These are phyloP conservation scores for Babyrousa celebensis DNA, from an alignment of 2,797 vertebrate species.

Conservation along the genomic window DNA sequence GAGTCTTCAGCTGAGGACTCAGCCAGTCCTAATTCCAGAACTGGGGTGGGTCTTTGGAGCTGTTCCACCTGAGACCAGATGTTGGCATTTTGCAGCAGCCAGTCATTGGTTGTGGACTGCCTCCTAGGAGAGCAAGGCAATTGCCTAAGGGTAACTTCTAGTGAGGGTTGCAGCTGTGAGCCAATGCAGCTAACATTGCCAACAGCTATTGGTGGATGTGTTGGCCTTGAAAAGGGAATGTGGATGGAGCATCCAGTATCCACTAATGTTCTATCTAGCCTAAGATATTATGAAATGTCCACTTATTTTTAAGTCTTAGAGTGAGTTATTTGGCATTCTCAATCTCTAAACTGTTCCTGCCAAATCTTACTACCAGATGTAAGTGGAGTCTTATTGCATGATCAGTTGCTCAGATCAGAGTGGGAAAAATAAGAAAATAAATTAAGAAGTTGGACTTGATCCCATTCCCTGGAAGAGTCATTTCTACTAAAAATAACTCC, in stretches of 20 bases:
- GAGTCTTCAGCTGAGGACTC: neutral
- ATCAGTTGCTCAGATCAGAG: conserved; percentile 39
- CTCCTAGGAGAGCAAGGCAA: neutral
- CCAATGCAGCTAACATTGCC: neutral
- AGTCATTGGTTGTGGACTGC: neutral
- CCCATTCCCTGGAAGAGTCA: neutral
- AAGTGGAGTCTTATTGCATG: neutral
- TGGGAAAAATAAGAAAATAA: conserved; percentile 62
- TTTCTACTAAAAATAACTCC: conserved; percentile 46
- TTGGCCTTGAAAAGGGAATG: neutral
- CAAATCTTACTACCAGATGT: conserved; percentile 39
- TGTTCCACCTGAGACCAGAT: neutral
- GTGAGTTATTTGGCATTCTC: conserved; percentile 37
- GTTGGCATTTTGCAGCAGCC: neutral
- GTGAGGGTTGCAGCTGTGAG: neutral
- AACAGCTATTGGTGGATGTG: neutral
- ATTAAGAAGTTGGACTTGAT: neutral
- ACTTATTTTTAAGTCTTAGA: conserved; percentile 17
- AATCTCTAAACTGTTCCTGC: neutral
- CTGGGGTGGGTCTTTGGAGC: neutral
- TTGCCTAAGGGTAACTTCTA: neutral
- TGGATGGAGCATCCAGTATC: neutral
- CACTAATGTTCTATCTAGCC: neutral
- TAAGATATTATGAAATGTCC: neutral
- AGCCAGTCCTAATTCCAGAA: neutral